Conservation (phyloP, 2,888 invertebrate species). For the Synergus laeviventris region DNA sequence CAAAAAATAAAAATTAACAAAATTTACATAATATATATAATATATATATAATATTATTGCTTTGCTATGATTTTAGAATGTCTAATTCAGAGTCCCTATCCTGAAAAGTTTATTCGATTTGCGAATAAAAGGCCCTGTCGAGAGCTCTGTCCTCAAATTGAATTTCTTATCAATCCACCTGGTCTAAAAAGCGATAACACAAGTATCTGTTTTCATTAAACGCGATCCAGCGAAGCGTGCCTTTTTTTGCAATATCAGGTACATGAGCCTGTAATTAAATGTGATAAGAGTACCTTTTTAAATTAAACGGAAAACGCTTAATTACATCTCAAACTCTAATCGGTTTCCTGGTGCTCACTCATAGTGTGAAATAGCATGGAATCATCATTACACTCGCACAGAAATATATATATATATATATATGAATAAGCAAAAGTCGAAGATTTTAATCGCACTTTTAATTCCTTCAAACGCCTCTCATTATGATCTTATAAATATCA, state of each 20-base stretch:
- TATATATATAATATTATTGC: too few species aligned
- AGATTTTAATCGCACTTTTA: slow-evolving; percentile 26
- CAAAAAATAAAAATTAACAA: too few species aligned
- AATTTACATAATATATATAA: too few species aligned
- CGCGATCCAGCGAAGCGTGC: slow-evolving; percentile 20
- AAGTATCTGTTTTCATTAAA: slow-evolving; percentile 27
- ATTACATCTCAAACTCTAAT: slow-evolving; percentile 32
- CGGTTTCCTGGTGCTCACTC: slow-evolving; percentile 22
- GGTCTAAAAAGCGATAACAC: slow-evolving; percentile 14
- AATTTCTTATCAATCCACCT: slow-evolving; percentile 28
- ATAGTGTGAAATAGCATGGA: background rate
- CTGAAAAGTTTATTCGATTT: too few species aligned
- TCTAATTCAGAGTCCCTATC: too few species aligned
- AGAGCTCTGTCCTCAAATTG: slow-evolving; percentile 17
- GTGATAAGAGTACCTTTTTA: slow-evolving; percentile 23
- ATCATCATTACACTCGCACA: slow-evolving; percentile 11
- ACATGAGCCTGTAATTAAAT: slow-evolving; percentile 13
- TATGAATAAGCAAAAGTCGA: background rate
- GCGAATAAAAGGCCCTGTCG: background rate
- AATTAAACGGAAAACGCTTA: slow-evolving; percentile 28
- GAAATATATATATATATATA: too few species aligned
- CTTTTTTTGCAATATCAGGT: slow-evolving; percentile 29
- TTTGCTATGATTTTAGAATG: too few species aligned
- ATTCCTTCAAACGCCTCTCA: slow-evolving; percentile 10
- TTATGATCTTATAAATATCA: slow-evolving; percentile 23